phyloP scores from a whole-genome alignment of 2,113 vertebrate species.

The Collichthys lucidus region DNA sequence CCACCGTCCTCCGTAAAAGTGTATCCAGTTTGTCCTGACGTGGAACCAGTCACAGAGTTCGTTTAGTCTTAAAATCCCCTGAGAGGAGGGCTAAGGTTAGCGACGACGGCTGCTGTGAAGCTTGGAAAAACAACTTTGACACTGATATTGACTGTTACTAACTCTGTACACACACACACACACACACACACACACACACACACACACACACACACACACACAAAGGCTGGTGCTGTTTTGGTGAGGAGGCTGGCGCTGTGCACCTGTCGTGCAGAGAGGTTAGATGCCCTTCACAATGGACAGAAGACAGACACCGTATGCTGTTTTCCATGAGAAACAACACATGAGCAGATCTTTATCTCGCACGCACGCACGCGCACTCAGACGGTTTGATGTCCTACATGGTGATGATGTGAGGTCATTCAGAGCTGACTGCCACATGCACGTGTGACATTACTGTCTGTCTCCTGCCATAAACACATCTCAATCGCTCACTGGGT shows the following conservation, averaged over 20 bases:
- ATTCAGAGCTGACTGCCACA: background rate
- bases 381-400: background rate
- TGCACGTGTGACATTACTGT: constrained; percentile 12
- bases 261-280: constrained; percentile 45
- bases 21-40: background rate
- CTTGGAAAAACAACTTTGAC: background rate
- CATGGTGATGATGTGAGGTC: background rate
- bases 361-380: background rate
- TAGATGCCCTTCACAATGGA: constrained; percentile 46
- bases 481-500: background rate
- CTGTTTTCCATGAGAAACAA: constrained; percentile 20
- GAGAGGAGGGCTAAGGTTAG: constrained; percentile 9
- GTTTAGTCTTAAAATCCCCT: background rate
- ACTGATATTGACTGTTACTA: background rate
- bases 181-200: constrained; percentile 5
- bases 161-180: constrained; percentile 8
- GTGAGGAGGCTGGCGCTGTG: constrained; percentile 25
- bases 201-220: constrained; percentile 16
- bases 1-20: background rate
- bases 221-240: background rate
- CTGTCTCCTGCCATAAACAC: background rate
- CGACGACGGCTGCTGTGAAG: constrained; percentile 20
- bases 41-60: background rate
- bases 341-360: background rate
- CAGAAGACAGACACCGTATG: constrained; percentile 7